Conservation (phyloP, 2,113 vertebrate genomes). For the Salvelinus namaycush region DNA sequence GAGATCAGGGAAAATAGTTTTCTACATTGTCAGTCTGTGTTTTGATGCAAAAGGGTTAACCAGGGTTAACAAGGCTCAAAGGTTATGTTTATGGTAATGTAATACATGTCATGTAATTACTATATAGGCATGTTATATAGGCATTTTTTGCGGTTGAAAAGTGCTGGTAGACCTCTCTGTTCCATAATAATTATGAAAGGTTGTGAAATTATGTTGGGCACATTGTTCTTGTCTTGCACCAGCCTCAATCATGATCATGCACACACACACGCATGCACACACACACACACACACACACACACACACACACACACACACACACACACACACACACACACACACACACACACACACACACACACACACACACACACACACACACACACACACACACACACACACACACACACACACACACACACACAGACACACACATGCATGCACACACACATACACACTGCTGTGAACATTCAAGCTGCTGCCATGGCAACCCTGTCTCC, state of each 20-base stretch:
- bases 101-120: not conserved
- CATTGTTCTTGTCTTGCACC: constrained; percentile 41
- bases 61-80: not conserved
- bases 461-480: not conserved
- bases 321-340: no score
- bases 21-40: not conserved
- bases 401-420: not conserved
- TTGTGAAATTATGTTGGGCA: constrained; percentile 40
- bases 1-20: not conserved
- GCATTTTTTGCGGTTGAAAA: not conserved
- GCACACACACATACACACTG: not conserved
- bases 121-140: not conserved
- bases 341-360: not conserved
- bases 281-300: no score
- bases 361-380: no score
- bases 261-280: not conserved
- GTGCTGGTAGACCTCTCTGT: constrained; percentile 12
- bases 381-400: not conserved
- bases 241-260: constrained; percentile 2
- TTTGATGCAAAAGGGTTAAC: not conserved
- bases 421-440: no score
- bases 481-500: not conserved
- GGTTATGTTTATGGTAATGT: not conserved
- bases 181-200: constrained; percentile 31
- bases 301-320: not conserved